These are phyloP conservation scores for Papilio protenor DNA, from an alignment of 2,888 invertebrate genomes.

Conservation along the genomic window DNA sequence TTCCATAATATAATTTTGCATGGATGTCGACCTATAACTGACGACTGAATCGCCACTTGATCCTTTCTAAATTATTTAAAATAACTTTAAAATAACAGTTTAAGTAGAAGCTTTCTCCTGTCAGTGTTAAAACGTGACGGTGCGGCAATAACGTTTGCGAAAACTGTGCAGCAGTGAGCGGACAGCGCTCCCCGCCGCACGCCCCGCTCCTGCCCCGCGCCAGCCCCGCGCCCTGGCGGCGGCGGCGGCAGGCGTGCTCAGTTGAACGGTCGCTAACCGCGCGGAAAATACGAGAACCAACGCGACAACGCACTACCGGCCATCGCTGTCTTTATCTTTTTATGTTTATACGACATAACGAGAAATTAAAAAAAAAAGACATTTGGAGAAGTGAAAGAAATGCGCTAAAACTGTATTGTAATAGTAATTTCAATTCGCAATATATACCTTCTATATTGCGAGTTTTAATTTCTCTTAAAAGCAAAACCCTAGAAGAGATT, in stretches of 20 bases:
- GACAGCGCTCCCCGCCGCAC: neutral
- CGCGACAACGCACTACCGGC: neutral
- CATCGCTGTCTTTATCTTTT: neutral
- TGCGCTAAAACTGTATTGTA: too few species aligned
- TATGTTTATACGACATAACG: neutral
- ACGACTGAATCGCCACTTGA: neutral
- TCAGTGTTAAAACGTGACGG: neutral
- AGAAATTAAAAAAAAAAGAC: neutral
- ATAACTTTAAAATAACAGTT: neutral
- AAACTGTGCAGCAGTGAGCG: neutral
- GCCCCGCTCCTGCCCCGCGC: neutral
- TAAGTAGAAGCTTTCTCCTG: neutral
- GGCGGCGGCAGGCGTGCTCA: neutral
- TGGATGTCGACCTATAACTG: neutral
- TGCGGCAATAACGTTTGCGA: neutral
- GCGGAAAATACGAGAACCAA: neutral
- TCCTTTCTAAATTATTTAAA: too few species aligned
- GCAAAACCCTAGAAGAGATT: neutral
- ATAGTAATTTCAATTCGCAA: too few species aligned
- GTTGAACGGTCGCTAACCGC: conserved; percentile 11
- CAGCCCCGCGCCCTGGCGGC: neutral
- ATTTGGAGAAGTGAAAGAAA: too few species aligned
- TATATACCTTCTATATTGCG: neutral
- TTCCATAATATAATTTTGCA: neutral
- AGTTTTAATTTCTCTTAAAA: neutral